Conservation (phyloP, 2,797 vertebrate genomes). For the Cyprinodon diabolis region DNA sequence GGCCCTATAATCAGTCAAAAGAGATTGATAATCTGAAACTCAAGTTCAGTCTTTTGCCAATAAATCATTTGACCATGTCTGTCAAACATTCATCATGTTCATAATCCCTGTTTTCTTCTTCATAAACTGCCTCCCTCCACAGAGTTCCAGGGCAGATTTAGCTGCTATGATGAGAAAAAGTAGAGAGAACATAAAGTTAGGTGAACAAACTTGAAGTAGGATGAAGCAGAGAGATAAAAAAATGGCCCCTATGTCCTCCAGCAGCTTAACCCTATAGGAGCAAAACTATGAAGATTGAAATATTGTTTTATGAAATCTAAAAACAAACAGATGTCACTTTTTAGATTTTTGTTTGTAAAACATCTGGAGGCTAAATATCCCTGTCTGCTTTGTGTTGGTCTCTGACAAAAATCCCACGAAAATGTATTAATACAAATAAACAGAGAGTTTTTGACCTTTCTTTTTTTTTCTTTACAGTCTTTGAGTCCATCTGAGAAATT, state of each 20-base stretch:
- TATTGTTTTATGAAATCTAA: background rate
- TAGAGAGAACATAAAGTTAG: too few relatives aligned
- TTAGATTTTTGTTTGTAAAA: background rate
- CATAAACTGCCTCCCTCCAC: too few relatives aligned
- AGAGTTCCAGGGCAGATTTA: too few relatives aligned
- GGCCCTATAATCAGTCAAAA: slow-evolving; percentile 1
- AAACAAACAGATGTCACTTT: background rate
- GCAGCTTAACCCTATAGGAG: too few relatives aligned
- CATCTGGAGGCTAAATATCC: background rate
- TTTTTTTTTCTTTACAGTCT: slow-evolving; percentile 32
- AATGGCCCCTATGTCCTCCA: too few relatives aligned
- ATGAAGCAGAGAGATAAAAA: too few relatives aligned
- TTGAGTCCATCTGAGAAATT: slow-evolving; percentile 3
- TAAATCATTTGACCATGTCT: background rate
- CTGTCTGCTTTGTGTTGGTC: background rate
- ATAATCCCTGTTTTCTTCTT: too few relatives aligned
- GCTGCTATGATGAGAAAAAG: too few relatives aligned
- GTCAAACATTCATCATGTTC: too few relatives aligned
- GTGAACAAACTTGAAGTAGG: too few relatives aligned
- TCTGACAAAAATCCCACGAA: background rate
- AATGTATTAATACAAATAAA: background rate
- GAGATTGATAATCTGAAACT: background rate
- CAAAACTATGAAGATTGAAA: background rate
- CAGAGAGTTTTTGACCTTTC: background rate
- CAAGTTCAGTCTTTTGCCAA: background rate